Evolutionary conservation across 1,140 invertebrate species (phyloP).

Genomic region (Scaptomyza montana): DNA sequence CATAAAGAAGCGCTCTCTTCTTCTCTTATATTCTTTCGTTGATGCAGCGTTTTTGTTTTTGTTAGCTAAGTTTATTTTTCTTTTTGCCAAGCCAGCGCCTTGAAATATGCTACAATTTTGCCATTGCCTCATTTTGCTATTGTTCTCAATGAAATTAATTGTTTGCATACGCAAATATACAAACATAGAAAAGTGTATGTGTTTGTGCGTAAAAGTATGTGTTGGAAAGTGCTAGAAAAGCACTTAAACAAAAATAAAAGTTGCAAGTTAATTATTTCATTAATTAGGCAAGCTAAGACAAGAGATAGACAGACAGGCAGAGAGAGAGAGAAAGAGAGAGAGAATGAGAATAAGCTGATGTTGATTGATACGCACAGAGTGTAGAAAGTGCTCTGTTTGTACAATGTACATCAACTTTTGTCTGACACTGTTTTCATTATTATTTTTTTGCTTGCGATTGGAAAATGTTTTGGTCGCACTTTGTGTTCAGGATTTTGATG

Average conservation of each 20-base stretch:
- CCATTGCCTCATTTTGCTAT: constrained; percentile 17
- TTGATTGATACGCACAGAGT: constrained; percentile 66
- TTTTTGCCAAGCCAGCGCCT: neutral
- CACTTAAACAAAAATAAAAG: constrained; percentile 62
- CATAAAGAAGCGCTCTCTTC: constrained; percentile 21
- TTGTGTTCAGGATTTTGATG: constrained; percentile 19
- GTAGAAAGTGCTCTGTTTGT: too few species aligned
- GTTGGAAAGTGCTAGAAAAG: constrained; percentile 51
- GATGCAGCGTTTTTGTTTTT: constrained; percentile 11
- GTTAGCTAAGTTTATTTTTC: constrained; percentile 28
- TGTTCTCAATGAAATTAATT: constrained; percentile 60
- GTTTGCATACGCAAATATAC: constrained; percentile 46
- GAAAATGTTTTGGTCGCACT: constrained; percentile 1
- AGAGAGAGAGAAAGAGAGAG: neutral
- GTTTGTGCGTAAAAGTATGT: constrained; percentile 24
- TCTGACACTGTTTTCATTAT: neutral
- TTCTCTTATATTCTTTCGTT: constrained; percentile 11
- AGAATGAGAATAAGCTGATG: too few species aligned
- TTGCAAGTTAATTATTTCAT: constrained; percentile 69
- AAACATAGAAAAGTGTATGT: neutral
- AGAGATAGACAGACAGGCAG: neutral
- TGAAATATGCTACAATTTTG: constrained; percentile 36
- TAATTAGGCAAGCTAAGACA: constrained; percentile 49
- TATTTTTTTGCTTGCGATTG: neutral
- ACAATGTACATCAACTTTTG: too few species aligned